phyloP scores from a whole-genome alignment of 2,888 invertebrate genomes.

The Eupsilia transversa region DNA sequence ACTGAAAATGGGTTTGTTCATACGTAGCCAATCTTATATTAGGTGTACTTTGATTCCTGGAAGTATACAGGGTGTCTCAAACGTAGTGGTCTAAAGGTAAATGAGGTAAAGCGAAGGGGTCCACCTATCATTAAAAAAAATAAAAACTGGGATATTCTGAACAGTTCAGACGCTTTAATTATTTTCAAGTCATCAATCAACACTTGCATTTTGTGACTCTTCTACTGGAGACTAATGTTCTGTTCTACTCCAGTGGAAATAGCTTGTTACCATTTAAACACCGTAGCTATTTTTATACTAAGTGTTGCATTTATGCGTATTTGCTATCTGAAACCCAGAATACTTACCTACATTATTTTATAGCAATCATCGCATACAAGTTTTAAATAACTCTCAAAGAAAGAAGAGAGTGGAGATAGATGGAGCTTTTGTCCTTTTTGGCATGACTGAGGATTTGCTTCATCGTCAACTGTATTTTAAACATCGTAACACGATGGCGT shows the following conservation, averaged over 20 bases:
- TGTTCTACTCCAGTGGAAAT: constrained; percentile 28
- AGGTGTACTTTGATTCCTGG: background rate
- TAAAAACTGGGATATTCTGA: too few relatives aligned
- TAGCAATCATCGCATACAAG: too few relatives aligned
- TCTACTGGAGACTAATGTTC: constrained; percentile 30
- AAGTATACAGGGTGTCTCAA: too few relatives aligned
- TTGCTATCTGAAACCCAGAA: background rate
- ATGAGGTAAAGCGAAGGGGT: too few relatives aligned
- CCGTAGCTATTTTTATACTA: constrained; percentile 32
- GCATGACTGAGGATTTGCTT: background rate
- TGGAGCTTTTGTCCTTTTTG: background rate
- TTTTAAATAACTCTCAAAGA: background rate
- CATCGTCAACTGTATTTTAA: background rate
- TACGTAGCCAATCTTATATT: background rate
- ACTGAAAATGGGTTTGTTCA: background rate
- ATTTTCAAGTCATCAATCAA: constrained; percentile 19
- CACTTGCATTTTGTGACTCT: constrained; percentile 28
- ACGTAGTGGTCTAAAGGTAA: too few relatives aligned
- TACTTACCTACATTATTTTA: background rate
- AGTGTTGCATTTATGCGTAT: background rate
- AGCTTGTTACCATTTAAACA: constrained; percentile 44
- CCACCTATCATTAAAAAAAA: too few relatives aligned
- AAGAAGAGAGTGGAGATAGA: background rate
- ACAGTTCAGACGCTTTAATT: too few relatives aligned
- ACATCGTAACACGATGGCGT: background rate